These are phyloP conservation scores for Blennius ocellaris DNA, from an alignment of 2,113 vertebrate species.

Conservation along the genomic window DNA sequence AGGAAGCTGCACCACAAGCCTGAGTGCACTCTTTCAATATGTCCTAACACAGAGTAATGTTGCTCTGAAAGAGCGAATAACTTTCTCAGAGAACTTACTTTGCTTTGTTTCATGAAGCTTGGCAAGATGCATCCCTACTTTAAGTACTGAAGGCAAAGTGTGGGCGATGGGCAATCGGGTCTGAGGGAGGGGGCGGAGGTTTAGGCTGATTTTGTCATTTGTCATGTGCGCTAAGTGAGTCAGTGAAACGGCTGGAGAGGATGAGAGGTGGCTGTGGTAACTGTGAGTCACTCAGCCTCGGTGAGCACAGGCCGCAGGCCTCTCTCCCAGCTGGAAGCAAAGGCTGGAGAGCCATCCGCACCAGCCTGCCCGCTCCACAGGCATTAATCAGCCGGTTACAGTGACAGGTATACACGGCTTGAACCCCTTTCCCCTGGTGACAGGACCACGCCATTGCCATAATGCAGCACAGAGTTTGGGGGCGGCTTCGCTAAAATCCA, in stretches of 20 bases:
- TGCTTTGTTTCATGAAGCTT: slow-evolving; percentile 62
- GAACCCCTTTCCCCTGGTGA: slow-evolving; percentile 46
- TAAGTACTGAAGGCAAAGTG: slow-evolving; percentile 65
- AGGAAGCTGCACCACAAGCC: too few species aligned
- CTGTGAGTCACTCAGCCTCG: slow-evolving; percentile 82
- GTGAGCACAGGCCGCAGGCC: slow-evolving; percentile 70
- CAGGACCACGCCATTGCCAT: slow-evolving; percentile 16
- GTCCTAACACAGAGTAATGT: neutral
- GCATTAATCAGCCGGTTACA: slow-evolving; percentile 77
- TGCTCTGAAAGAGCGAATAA: slow-evolving; percentile 17
- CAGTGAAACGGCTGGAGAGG: slow-evolving; percentile 65
- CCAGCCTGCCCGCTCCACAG: slow-evolving; percentile 66
- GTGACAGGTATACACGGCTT: slow-evolving; percentile 76
- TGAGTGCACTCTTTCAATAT: neutral
- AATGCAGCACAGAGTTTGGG: slow-evolving; percentile 34
- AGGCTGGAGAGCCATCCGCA: slow-evolving; percentile 29
- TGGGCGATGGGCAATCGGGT: slow-evolving; percentile 65
- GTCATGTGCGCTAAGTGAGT: slow-evolving; percentile 77
- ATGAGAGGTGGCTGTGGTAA: slow-evolving; percentile 75
- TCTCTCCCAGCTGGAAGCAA: slow-evolving; percentile 61
- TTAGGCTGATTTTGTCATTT: slow-evolving; percentile 68
- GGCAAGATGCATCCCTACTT: slow-evolving; percentile 50
- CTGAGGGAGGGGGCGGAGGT: slow-evolving; percentile 62
- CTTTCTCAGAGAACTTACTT: slow-evolving; percentile 37
- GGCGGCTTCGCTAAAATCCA: slow-evolving; percentile 46